Evolutionary conservation across 92 coral and sea anemone genomes (phyloP), one percentile per base, ranked within the genome.

Genomic region (Porites rus): DNA sequence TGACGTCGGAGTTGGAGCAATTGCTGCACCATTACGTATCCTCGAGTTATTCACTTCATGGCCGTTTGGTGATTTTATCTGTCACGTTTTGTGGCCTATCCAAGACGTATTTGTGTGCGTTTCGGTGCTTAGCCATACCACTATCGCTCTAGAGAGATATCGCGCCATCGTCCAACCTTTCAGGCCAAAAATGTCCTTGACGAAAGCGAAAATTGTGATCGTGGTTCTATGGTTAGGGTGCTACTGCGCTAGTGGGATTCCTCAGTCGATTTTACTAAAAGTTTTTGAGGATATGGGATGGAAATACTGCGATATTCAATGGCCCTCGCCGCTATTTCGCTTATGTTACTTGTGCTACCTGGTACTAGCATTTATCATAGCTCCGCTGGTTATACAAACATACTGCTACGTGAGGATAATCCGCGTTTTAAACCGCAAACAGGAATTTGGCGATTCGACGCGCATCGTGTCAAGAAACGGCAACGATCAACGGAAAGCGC

Each of bases 61-160:
- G 93, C 93, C 93, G 53, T 86, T 90, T 51, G 91, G 91, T 4
- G 60, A 76, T 24, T 81, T 86, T 58, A 60, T 90, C 77, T 90
- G 93, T 63, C 93, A 71, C 18, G 69, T 86, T 22, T 50, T 90
- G 66, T 84, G 87, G 75, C 97, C 97, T 5, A 43, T 94, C 31
- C 95, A 92, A 76, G 95, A 94, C 75, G 97, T 94, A 10, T 94
- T 91, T 22, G 93, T 94, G 6, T 86, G 92, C 10, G 97, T 94
- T 6, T 94, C 97, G 1, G 97, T 85, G 8, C 63, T 94, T 17
- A 91, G 93, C 8, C 97, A 94, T 66, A 89, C 97, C 9, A 81
- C 90, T 0, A 94, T 94, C 19, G 95, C 95, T 16, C 65, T 90
- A 65, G 97, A 94, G 66, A 92, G 97, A 53, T 88, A 91, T 71